Percentiles rank a stretch among this genome's conserved stretches.
These are phyloP conservation scores for Ceraclea dissimilis DNA, from an alignment of 2,888 invertebrate genomes.

Conservation along the genomic window DNA sequence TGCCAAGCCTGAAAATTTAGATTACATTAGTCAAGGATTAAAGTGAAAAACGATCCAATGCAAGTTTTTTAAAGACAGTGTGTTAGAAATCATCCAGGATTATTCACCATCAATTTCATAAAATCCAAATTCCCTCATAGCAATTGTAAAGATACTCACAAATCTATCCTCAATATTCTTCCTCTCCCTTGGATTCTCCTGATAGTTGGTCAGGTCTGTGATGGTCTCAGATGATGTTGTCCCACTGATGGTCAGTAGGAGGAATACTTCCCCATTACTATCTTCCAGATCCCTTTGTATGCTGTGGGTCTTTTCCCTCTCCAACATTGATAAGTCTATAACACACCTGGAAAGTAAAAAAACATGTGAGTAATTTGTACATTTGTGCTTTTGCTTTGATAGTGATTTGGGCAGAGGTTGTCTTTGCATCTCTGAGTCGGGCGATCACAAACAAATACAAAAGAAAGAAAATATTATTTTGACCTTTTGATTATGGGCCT, in stretches of 20 bases:
- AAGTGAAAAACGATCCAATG: too few species aligned
- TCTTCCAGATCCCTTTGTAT: slow-evolving; percentile 88
- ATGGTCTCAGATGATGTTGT: slow-evolving; percentile 90
- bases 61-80: too few species aligned
- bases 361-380: too few species aligned
- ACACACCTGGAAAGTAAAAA: slow-evolving; percentile 54
- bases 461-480: too few species aligned
- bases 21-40: too few species aligned
- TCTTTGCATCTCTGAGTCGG: too few species aligned
- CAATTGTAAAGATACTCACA: slow-evolving; percentile 43
- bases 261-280: slow-evolving; percentile 77
- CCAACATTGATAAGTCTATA: slow-evolving; percentile 76
- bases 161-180: slow-evolving; percentile 58
- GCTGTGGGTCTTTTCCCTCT: slow-evolving; percentile 85
- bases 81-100: too few species aligned
- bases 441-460: too few species aligned
- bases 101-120: too few species aligned
- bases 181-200: slow-evolving; percentile 68
- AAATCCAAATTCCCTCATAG: too few species aligned
- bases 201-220: slow-evolving; percentile 80
- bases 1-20: slow-evolving; percentile 50
- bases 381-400: background rate
- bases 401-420: too few species aligned
- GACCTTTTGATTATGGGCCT: too few species aligned
- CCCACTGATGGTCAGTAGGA: slow-evolving; percentile 90